Evolutionary conservation across 2,888 invertebrate species (phyloP), one percentile per base, ranked within the genome.

Genomic region (Eurytoma adleriae): DNA sequence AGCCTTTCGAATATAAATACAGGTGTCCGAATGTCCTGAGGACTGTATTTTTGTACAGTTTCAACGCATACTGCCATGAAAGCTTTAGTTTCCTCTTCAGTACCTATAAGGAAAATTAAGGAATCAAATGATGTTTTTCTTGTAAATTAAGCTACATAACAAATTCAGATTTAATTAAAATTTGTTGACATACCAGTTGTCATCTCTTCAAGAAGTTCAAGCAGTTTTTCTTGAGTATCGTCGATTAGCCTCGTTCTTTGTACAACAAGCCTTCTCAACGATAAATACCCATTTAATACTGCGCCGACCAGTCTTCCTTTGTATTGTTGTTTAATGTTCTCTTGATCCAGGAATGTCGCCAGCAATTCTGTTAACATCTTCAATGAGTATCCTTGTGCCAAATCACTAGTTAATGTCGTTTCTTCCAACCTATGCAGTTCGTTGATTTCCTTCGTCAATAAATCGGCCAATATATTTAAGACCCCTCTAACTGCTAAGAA

Each of bases 31-130:
- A 98, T 96, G 91, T 99, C 99, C 89, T 97, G 96, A 50, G 96
- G 93, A 68, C 96, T 96, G 86, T 96, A 96, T 87, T 97, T 97
- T 88, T 97, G 95, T 1, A 99, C 96, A 0, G 99, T 98, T 91
- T 98, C 96, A 27, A 99, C 97, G 89, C 99, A 98, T 40, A 99
- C 97, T 14, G 97, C 95, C 98, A 99, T 99, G 89, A 99, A 99
- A 81, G 98, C 97, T 68, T 96, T 96, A 0, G 98, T 98, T 91
- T 99, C 99, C 59, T 96, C 95, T 91, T 98, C 98, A 0, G 98
- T 99, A 12, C 98, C 97, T 93, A 89, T 1, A 74, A 0, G 62
- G 27, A 40, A 5, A 40, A 4, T 18, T 59, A n/a, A 64, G 40
- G 67, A 18, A 20, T n/a, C 12, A 50, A 16, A 30, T 48, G 16